Evolutionary conservation across 2,888 invertebrate genomes (phyloP), one percentile per base, ranked within the genome.

Genomic region (Nymphalis polychloros): DNA sequence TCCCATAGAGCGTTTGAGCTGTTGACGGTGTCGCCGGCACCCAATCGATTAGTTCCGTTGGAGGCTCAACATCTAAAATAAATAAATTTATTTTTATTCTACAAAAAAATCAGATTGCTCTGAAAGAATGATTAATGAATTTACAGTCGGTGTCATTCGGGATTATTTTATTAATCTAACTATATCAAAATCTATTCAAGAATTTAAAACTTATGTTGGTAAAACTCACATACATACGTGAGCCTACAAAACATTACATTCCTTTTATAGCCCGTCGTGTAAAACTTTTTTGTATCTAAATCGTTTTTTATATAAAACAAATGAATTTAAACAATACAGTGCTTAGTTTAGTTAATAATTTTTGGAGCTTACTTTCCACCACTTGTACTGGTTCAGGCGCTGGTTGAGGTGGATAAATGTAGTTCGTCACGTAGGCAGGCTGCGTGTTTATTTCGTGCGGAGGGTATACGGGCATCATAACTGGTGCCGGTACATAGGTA

Each of bases 401-500:
- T 8, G 78, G 79, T 19, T 78, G 78, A 4, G 76, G 83, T 7
- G 83, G 87, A 71, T 89, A 86, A 73, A 85, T 82, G 71, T 89
- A 81, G 73, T 90, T 90, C 49, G 87, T 89, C 74, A 89, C 81
- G 73, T 83, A 85, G 8, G 74, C 74, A 7, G 77, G 77, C 2
- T 70, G 72, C 19, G 61, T 8, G 83, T 53, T 47, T 62, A 60
- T 8, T 50, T 70, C 2, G 13, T 76, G 79, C 5, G 81, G 85
- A 0, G 81, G 85, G 76, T 87, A 88, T 64, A 82, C 72, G 1
- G 90, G 90, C 86, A 90, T 84, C 84, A 89, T 82, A 10, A 89
- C 82, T 0, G 89, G 89, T 0, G 90, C 72, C 0, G 89, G 89
- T n/a, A 90, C 77, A 77, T 87, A 90, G 0, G 87, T 72, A 66